Percentiles rank a stretch among this genome's conserved stretches.
Conservation (phyloP, 2,888 invertebrate species). For the Zhengitettix transpicula region DNA sequence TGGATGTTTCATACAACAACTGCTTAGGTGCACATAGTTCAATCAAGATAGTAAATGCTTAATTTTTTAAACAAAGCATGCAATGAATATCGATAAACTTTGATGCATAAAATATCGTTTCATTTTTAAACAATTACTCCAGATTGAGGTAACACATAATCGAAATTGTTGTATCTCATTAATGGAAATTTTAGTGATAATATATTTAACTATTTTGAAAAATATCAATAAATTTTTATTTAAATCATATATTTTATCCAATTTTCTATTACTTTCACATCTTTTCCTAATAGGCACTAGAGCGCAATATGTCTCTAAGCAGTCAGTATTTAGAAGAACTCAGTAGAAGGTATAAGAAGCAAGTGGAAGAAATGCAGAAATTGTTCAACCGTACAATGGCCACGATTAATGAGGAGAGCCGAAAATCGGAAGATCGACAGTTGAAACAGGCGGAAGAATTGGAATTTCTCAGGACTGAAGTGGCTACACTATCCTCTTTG, state of each 20-base stretch:
- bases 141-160: no score
- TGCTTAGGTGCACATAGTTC: no score
- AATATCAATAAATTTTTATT: no score
- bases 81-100: no score
- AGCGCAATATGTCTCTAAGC: constrained; percentile 92
- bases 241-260: background rate
- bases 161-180: no score
- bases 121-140: no score
- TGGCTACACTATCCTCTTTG: constrained; percentile 41
- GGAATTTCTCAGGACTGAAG: constrained; percentile 43
- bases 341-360: constrained; percentile 85
- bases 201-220: no score
- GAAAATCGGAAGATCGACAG: constrained; percentile 29
- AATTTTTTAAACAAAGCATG: no score
- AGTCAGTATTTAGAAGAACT: constrained; percentile 93
- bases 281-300: constrained; percentile 51
- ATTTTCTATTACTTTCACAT: constrained; percentile 8
- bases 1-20: no score
- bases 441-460: constrained; percentile 62
- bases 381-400: constrained; percentile 63
- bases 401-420: constrained; percentile 28
- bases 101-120: no score
- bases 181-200: no score
- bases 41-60: no score
- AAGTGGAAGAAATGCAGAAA: constrained; percentile 88